Evolutionary conservation across 2,888 invertebrate genomes (phyloP), one percentile per base, ranked within the genome.

Genomic region (Apocheima hispidaria): DNA sequence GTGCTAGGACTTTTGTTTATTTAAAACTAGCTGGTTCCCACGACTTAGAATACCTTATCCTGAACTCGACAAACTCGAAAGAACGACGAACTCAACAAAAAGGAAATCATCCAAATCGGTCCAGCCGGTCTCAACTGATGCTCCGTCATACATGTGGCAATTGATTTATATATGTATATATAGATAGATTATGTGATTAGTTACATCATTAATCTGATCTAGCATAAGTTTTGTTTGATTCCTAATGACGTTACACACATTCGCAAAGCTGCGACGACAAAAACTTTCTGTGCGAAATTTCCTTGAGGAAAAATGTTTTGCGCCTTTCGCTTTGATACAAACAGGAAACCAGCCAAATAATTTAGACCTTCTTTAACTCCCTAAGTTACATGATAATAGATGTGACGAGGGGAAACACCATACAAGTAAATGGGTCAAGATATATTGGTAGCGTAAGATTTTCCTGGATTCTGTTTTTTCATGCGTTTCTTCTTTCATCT

Each of bases 381-480:
- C 61, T 2, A 49, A 50, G 2, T 23, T 26, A 9, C 18, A 16
- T 60, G 43, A 38, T 20, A 9, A 23, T 2, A 26, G 21, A 35
- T 20, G 30, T 28, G 0, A 9, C n/a, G n/a, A 44, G 18, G 57
- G 26, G 51, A 54, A 54, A 53, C 10, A 14, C 23, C 54, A 49
- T 38, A 41, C 43, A 52, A n/a, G 36, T 18, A 23, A 41, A 54
- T 18, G 49, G 68, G 21, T 72, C 79, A 69, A 48, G 6, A 21
- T 74, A 75, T 35, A 43, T 4, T 79, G 77, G 84, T 57, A 16
- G 20, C 53, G 65, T 60, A 63, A 75, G 83, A 85, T 86, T 84
- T 84, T 77, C 77, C 77, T 70, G 69, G 74, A 75, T 75, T 68
- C 68, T 71, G 78, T 79, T 82, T 79, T 79, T 85, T 82, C 70